phyloP scores from a whole-genome alignment of 53 echinoderm and acorn worm species.

The Actinopyga echinites region DNA sequence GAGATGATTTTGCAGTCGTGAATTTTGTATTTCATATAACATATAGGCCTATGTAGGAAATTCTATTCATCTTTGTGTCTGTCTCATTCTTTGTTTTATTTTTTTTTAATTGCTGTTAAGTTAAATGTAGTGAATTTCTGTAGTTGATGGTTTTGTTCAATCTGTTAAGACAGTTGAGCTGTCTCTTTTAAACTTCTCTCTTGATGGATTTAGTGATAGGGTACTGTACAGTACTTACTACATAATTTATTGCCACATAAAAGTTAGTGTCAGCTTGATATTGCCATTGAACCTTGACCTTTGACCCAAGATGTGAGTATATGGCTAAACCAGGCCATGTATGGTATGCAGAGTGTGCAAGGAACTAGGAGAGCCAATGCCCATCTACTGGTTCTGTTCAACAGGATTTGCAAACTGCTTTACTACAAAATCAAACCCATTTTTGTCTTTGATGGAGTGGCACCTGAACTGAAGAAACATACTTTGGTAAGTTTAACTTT shows the following conservation, averaged over 20 bases:
- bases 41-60: too few species aligned
- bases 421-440: conserved; percentile 91
- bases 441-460: conserved; percentile 93
- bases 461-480: conserved; percentile 88
- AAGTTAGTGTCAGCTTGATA: too few species aligned
- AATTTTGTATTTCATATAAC: too few species aligned
- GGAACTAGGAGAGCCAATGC: conserved; percentile 66
- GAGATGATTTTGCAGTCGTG: too few species aligned
- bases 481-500: conserved; percentile 70
- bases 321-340: conserved; percentile 91
- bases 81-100: too few species aligned
- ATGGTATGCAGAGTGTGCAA: conserved; percentile 72
- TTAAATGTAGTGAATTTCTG: too few species aligned
- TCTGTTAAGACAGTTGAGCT: too few species aligned
- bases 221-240: neutral
- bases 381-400: conserved; percentile 83
- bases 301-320: conserved; percentile 75
- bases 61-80: too few species aligned
- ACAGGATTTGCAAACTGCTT: conserved; percentile 92
- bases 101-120: too few species aligned
- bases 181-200: too few species aligned
- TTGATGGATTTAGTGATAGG: neutral
- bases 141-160: too few species aligned
- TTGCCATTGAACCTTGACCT: neutral
- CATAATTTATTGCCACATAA: too few species aligned